Percentiles rank a stretch among this genome's conserved stretches.
These are phyloP conservation scores for Oreotragus oreotragus DNA, from an alignment of 2,113 vertebrate species.

Conservation along the genomic window DNA sequence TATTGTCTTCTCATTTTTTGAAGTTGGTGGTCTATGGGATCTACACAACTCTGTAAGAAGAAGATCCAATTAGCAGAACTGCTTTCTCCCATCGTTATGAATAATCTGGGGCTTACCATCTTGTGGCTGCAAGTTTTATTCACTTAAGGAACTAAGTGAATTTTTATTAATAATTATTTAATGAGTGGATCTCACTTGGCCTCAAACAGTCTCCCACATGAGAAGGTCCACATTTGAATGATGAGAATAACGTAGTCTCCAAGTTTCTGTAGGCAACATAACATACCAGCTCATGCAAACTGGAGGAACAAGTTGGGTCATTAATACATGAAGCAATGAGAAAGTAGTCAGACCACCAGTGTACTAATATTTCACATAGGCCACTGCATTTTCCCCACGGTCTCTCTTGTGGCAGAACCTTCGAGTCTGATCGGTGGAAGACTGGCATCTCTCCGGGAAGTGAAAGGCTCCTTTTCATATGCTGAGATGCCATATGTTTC, in stretches of 20 bases:
- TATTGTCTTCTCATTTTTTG: neutral
- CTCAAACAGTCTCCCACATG: neutral
- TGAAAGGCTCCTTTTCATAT: constrained; percentile 28
- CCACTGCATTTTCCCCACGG: neutral
- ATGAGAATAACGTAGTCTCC: constrained; percentile 16
- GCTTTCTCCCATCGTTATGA: neutral
- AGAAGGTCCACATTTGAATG: neutral
- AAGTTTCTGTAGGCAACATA: neutral
- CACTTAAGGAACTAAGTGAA: neutral
- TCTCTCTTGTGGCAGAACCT: neutral
- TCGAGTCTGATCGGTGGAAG: neutral
- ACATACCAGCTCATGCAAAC: neutral
- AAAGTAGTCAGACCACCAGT: neutral
- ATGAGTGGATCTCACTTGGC: constrained; percentile 28
- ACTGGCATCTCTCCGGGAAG: constrained; percentile 8
- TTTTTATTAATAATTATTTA: constrained; percentile 33
- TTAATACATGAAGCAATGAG: neutral
- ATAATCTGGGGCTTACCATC: neutral
- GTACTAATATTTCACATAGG: neutral
- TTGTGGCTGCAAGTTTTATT: neutral
- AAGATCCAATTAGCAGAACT: neutral
- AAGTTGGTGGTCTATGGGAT: neutral
- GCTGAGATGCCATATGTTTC: constrained; percentile 44
- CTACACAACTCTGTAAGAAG: neutral
- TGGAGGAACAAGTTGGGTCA: neutral